Conservation (phyloP, 92 coral and sea anemone genomes). For the Actinernus sp. region DNA sequence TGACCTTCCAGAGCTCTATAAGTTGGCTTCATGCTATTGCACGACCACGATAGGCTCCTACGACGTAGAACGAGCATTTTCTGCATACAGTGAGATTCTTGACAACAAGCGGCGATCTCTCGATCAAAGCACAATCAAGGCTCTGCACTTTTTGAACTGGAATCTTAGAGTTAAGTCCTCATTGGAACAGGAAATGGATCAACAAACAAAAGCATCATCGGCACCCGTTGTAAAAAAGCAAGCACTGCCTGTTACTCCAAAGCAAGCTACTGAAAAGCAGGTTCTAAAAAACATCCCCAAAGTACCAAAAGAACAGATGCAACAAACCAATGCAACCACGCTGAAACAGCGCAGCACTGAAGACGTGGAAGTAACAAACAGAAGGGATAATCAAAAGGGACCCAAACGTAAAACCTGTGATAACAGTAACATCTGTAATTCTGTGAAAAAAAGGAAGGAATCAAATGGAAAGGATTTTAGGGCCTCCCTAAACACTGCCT, state of each 20-base stretch:
- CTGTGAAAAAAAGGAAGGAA: not conserved
- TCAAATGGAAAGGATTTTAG: not conserved
- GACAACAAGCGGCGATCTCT: constrained; percentile 59
- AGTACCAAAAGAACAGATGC: not conserved
- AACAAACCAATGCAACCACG: not conserved
- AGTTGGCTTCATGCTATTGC: constrained; percentile 66
- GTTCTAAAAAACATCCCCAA: not conserved
- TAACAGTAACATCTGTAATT: not conserved
- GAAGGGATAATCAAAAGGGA: too few species aligned
- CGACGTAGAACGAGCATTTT: constrained; percentile 62
- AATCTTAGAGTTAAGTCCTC: constrained; percentile 37
- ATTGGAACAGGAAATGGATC: constrained; percentile 24
- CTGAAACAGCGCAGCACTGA: too few species aligned
- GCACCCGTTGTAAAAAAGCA: too few species aligned
- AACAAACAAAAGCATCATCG: not conserved
- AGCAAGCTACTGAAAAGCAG: too few species aligned
- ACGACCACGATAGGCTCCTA: constrained; percentile 57
- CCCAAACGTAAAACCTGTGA: not conserved
- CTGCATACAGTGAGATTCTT: constrained; percentile 55
- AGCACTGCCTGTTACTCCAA: too few species aligned
- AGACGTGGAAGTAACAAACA: too few species aligned
- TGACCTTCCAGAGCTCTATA: constrained; percentile 43
- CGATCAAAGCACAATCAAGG: constrained; percentile 49
- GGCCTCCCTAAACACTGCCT: not conserved
- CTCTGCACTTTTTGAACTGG: constrained; percentile 65